Evolutionary conservation across 1,140 invertebrate species (phyloP), one percentile per base, ranked within the genome.

Genomic region (Nebria ingens): DNA sequence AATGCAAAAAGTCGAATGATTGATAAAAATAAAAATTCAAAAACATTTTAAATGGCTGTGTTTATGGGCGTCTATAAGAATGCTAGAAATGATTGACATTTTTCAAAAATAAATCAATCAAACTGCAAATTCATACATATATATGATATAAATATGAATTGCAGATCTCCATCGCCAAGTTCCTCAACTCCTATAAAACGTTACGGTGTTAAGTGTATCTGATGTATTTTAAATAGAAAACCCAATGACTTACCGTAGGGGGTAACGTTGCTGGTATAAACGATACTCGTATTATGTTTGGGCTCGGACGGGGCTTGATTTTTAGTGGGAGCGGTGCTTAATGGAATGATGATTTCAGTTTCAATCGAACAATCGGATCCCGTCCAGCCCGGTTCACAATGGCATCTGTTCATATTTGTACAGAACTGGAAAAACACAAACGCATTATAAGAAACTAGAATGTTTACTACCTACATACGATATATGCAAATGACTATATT

Each of bases 331-430:
- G 74, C 71, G 52, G 76, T 71, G 52, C 73, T 73, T 62, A 68
- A 70, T 55, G 78, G 70, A 42, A 80, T 79, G 15, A 83, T 78
- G 40, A 85, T 78, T 61, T 84, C 77, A 59, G 84, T 79, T 60
- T 79, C 76, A 56, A 86, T 79, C 38, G 91, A 92, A 74, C 95
- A 98, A 73, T 97, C 93, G 1, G 80, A 71, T 19, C 92, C 93
- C 22, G 79, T 83, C 91, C 91, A 98, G 51, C 93, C 92, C 52
- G 75, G 71, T 63, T 89, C 76, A 76, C 96, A 98, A 67, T 89
- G 87, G 73, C 96, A 98, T 59, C 85, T 87, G 71, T 94, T 93
- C 38, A 83, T 74, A 70, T 96, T 97, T 1, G 94, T 94, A 72
- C 96, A 98, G 50, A 88, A 82, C 93, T 97, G 73, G 51, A 60